Conservation (phyloP, 2,797 vertebrate species). For the Carcharodon carcharias region DNA sequence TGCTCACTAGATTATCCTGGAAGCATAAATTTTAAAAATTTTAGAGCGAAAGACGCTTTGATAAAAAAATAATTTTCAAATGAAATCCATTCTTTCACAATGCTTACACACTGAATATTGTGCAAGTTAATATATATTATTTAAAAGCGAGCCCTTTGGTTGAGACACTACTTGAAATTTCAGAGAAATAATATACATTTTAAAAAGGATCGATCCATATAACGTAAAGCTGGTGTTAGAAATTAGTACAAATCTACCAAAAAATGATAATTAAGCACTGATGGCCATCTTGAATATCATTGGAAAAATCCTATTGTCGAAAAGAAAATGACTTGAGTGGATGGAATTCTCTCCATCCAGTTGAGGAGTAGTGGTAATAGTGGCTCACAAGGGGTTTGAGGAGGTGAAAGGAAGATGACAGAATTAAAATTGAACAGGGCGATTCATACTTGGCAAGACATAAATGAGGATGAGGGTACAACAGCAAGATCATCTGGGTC, state of each 20-base stretch:
- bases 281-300: neutral
- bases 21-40: too few species aligned
- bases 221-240: neutral
- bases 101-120: neutral
- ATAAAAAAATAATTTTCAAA: neutral
- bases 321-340: neutral
- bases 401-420: neutral
- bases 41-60: neutral
- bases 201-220: neutral
- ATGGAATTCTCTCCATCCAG: neutral
- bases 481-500: neutral
- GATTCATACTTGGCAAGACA: neutral
- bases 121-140: neutral
- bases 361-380: neutral
- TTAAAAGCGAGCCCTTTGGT: neutral
- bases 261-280: neutral
- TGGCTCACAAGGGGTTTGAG: neutral
- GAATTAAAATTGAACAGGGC: conserved; percentile 17
- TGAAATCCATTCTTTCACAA: neutral
- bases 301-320: conserved; percentile 1
- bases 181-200: neutral
- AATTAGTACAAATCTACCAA: neutral
- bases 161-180: neutral
- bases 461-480: conserved; percentile 13
- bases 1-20: neutral